These are phyloP conservation scores for Coturnix japonica DNA, from an alignment of 2,113 vertebrate species.

Conservation along the genomic window DNA sequence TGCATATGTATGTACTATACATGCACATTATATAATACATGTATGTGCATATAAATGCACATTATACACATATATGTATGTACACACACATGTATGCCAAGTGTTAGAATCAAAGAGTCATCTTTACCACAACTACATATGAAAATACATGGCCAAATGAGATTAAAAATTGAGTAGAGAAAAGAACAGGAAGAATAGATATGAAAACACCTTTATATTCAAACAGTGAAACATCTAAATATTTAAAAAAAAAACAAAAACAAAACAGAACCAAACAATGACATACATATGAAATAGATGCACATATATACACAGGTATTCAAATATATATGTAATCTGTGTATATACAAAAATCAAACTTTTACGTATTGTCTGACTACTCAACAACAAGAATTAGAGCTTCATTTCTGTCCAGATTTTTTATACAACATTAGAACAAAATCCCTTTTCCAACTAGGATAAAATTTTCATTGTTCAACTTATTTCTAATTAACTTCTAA, in stretches of 20 bases:
- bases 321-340: not conserved
- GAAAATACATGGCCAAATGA: not conserved
- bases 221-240: not conserved
- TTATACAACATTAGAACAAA: not conserved
- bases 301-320: not conserved
- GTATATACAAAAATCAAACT: not conserved
- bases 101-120: not conserved
- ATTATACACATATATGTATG: not conserved
- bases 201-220: not conserved
- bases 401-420: not conserved
- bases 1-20: not conserved
- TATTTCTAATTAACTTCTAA: not conserved
- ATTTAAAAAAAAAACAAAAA: too few relatives aligned
- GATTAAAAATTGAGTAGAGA: not conserved
- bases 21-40: too few relatives aligned
- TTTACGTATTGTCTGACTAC: not conserved
- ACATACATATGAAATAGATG: not conserved
- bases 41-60: not conserved
- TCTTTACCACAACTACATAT: not conserved
- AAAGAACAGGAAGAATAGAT: not conserved
- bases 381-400: not conserved
- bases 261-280: too few relatives aligned
- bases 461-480: not conserved
- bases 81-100: not conserved
- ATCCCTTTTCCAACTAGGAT: not conserved